Base-by-base conservation (phyloP, 2,113 vertebrate species). In the Cnemophilus loriae region DNA sequence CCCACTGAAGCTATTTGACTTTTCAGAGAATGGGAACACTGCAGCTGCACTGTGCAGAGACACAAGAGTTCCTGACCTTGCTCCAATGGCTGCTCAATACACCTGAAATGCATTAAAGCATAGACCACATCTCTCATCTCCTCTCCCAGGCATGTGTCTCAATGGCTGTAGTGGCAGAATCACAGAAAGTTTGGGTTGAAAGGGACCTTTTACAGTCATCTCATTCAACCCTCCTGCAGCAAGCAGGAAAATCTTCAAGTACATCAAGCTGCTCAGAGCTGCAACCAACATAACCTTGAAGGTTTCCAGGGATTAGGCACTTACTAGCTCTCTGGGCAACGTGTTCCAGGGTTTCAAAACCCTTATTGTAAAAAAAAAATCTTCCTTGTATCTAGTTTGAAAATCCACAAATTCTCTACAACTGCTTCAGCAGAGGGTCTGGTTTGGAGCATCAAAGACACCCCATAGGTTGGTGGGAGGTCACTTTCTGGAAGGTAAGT, bases 381-480 rank as follows among this genome's bases (percentile, higher is more conserved):
- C 32, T 73, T 85, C 16, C 17, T 61, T 64, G 3, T 8, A 65
- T 19, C 28, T 28, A 32, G 7, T 24, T 41, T 60, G 21, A 70
- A 79, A 83, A 42, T 13, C 11, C 46, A 70, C 7, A 53, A 33
- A 47, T 52, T 71, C 9, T 67, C 22, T 42, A 13, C 12, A 75
- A 65, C 12, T 65, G 9, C 35, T 90, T 74, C 53, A 76, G 16
- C 32, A n/a, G 5, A 57, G 9, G 49, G 21, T 59, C 12, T 53
- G 22, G 10, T 12, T 78, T 10, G 35, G 33, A 90, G 26, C 1
- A 3, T 14, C 39, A 67, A 3, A 33, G 27, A 59, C 42, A 60
- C 3, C 8, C 7, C 7, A 2, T 0, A 53, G 32, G 30, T 8
- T 60, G 30, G 11, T 33, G 23, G 6, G 32, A 63, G 13, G 18